phyloP scores from a whole-genome alignment of 2,113 vertebrate species.

The Amphiprion ocellaris region DNA sequence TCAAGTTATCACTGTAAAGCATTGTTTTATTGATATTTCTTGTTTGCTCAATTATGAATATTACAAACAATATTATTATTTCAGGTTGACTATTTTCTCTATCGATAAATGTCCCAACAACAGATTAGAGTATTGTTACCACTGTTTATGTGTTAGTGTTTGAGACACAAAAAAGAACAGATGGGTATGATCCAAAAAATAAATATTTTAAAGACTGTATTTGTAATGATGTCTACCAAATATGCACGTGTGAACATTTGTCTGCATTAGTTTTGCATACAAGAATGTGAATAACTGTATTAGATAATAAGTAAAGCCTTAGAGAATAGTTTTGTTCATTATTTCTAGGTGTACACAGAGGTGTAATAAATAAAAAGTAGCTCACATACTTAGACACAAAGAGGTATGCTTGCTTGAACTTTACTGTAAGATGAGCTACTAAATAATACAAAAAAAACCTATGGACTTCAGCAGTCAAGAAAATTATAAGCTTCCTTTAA shows the following conservation, averaged over 20 bases:
- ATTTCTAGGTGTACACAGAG: not conserved
- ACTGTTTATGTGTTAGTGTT: no score
- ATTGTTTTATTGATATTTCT: not conserved
- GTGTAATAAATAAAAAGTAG: constrained; percentile 19
- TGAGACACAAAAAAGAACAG: no score
- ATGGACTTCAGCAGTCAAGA: constrained; percentile 54
- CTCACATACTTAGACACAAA: not conserved
- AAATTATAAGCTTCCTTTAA: constrained; percentile 75
- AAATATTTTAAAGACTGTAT: no score
- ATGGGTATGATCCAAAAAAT: no score
- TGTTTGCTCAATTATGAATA: not conserved
- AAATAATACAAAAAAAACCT: constrained; percentile 53
- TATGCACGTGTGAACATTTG: not conserved
- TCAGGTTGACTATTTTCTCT: not conserved
- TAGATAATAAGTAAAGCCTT: not conserved
- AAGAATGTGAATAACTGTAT: not conserved
- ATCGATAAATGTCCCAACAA: no score
- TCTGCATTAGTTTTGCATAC: not conserved
- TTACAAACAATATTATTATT: not conserved
- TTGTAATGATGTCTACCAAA: no score
- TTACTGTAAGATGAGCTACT: constrained; percentile 11
- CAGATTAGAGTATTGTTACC: no score
- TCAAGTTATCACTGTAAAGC: not conserved
- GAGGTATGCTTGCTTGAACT: not conserved
- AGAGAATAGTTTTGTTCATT: not conserved